Percentiles rank a stretch among this genome's conserved stretches.
Evolutionary conservation across 2,888 invertebrate genomes (phyloP).

Genomic region (Cantharis rufa): DNA sequence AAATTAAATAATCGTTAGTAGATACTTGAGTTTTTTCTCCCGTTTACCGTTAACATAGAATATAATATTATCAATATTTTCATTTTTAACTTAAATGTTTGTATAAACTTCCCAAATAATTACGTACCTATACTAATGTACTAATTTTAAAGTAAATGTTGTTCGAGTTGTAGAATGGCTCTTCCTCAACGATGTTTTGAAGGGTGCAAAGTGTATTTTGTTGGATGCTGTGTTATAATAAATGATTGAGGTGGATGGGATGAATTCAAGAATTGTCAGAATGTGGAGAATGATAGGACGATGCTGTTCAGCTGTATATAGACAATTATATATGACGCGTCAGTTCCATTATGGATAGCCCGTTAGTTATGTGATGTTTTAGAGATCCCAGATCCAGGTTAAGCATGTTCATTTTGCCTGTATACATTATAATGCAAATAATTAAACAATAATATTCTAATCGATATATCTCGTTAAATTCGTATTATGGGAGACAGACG

Average conservation of each 20-base stretch:
- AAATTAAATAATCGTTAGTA: background rate
- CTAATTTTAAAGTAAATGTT: background rate
- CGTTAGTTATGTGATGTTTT: constrained; percentile 34
- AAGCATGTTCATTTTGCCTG: constrained; percentile 7
- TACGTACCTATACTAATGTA: background rate
- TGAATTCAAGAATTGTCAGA: constrained; percentile 31
- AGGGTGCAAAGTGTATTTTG: background rate
- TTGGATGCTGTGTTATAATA: constrained; percentile 13
- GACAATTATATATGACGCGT: constrained; percentile 37
- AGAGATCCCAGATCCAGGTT: constrained; percentile 16
- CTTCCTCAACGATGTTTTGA: background rate
- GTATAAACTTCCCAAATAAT: background rate
- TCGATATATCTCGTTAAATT: background rate
- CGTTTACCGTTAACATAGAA: background rate
- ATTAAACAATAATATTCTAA: constrained; percentile 4
- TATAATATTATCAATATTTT: background rate
- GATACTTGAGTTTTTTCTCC: background rate
- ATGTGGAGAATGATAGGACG: constrained; percentile 31
- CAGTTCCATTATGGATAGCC: constrained; percentile 34
- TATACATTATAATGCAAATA: constrained; percentile 14
- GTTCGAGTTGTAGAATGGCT: background rate
- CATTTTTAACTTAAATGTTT: background rate
- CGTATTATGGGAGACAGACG: background rate
- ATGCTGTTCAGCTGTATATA: constrained; percentile 30
- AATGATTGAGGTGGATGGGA: constrained; percentile 31